A percentile compares a stretch with the other conserved stretches of the same genome.
Conservation (phyloP, 2,113 vertebrate genomes). For the Gymnocephalus cernua region DNA sequence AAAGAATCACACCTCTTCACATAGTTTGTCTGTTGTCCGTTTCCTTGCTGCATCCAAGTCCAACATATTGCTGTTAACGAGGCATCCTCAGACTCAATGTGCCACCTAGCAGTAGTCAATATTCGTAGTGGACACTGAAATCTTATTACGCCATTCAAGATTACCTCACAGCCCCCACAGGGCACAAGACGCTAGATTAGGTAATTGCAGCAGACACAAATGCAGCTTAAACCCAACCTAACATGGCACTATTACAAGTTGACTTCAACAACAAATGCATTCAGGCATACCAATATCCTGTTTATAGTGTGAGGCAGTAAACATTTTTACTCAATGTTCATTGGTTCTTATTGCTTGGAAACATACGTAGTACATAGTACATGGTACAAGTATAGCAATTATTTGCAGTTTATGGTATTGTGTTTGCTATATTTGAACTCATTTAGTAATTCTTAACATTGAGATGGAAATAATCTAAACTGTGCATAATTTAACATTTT, state of each 20-base stretch:
- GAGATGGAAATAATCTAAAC: not conserved
- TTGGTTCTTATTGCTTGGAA: not conserved
- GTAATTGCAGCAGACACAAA: constrained; percentile 79
- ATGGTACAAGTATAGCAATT: not conserved
- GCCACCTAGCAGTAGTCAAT: constrained; percentile 52
- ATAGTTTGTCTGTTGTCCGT: constrained; percentile 36
- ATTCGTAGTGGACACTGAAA: constrained; percentile 76
- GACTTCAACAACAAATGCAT: constrained; percentile 2
- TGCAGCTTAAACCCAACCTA: constrained; percentile 72
- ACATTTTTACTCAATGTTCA: not conserved
- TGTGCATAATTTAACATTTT: constrained; percentile 2
- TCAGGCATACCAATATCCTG: constrained; percentile 1
- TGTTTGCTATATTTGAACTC: not conserved
- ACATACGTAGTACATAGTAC: not conserved
- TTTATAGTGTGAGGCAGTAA: not conserved
- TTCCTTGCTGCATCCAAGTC: constrained; percentile 45
- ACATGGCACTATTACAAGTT: constrained; percentile 18
- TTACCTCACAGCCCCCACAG: constrained; percentile 76
- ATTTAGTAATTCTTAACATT: not conserved
- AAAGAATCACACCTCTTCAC: constrained; percentile 58
- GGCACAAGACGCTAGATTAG: constrained; percentile 74
- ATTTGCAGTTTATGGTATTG: not conserved
- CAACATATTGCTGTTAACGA: constrained; percentile 60
- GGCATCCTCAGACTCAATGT: constrained; percentile 40
- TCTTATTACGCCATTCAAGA: constrained; percentile 81